A percentile compares a stretch with the other conserved stretches of the same genome.
Evolutionary conservation across 2,113 vertebrate species (phyloP).

Genomic region (Murina feae): DNA sequence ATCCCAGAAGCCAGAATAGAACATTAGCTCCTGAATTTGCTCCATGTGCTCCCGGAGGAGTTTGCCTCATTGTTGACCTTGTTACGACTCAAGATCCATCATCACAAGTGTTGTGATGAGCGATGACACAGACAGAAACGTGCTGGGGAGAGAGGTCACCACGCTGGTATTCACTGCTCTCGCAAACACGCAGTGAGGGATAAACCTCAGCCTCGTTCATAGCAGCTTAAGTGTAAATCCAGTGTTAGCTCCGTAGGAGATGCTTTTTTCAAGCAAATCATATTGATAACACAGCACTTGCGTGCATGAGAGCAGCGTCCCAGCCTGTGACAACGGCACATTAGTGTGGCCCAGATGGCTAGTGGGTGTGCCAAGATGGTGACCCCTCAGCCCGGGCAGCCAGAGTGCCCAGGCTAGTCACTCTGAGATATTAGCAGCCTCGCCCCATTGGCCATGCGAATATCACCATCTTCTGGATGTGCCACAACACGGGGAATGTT

Average conservation of each 20-base stretch:
- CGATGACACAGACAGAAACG: not conserved
- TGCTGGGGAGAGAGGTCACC: not conserved
- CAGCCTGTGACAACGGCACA: not conserved
- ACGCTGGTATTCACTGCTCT: not conserved
- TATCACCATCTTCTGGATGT: not conserved
- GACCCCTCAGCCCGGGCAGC: not conserved
- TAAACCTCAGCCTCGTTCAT: not conserved
- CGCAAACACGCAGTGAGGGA: not conserved
- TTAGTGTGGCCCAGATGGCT: not conserved
- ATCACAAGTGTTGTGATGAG: not conserved
- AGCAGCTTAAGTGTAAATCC: not conserved
- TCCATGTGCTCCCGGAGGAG: slow-evolving; percentile 24
- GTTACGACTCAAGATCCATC: slow-evolving; percentile 28
- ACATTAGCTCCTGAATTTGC: not conserved
- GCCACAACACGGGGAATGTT: not conserved
- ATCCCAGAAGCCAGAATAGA: slow-evolving; percentile 40
- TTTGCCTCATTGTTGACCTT: not conserved
- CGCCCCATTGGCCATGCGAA: not conserved
- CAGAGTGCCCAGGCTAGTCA: not conserved
- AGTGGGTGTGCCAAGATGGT: not conserved
- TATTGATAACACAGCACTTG: not conserved
- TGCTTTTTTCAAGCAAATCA: not conserved
- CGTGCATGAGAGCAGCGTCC: not conserved
- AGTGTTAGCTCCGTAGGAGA: not conserved
- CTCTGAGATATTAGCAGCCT: not conserved